These are phyloP conservation scores for Phanerotoma sp. DNA, from an alignment of 2,888 invertebrate genomes.

Conservation along the genomic window DNA sequence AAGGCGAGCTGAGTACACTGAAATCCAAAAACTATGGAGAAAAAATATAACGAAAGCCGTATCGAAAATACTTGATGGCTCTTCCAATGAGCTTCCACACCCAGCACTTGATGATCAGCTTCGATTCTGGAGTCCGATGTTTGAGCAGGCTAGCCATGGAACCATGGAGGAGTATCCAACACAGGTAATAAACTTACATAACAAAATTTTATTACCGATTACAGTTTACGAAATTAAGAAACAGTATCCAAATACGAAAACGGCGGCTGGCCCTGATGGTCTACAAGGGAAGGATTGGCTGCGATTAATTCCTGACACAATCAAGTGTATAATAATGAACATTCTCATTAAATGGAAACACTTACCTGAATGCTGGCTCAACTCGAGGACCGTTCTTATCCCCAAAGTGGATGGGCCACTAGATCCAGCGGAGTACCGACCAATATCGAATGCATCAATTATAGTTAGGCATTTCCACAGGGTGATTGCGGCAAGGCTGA, in stretches of 20 bases:
- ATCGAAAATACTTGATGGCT: constrained; percentile 10
- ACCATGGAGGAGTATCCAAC: not conserved
- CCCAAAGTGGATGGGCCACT: constrained; percentile 20
- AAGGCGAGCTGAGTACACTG: not conserved
- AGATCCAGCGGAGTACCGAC: constrained; percentile 26
- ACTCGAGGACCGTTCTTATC: constrained; percentile 26
- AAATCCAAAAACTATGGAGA: constrained; percentile 10
- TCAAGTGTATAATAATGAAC: constrained; percentile 15
- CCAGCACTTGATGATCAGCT: constrained; percentile 1
- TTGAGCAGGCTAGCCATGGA: not conserved
- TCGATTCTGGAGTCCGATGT: not conserved
- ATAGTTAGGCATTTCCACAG: constrained; percentile 26
- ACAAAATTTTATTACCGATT: constrained; percentile 10
- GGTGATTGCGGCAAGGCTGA: constrained; percentile 25
- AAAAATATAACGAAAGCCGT: constrained; percentile 16
- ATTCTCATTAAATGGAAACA: not conserved
- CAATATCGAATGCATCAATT: constrained; percentile 22
- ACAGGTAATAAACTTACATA: not conserved
- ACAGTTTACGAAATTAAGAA: constrained; percentile 2
- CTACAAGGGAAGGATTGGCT: constrained; percentile 4
- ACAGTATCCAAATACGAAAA: not conserved
- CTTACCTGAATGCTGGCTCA: not conserved
- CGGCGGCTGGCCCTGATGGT: constrained; percentile 24
- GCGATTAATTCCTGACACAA: not conserved
- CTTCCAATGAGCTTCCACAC: not conserved